A percentile compares a stretch with the other conserved stretches of the same genome.
These are phyloP conservation scores for Asteroscopus sphinx DNA, from an alignment of 2,888 invertebrate species.

Conservation along the genomic window DNA sequence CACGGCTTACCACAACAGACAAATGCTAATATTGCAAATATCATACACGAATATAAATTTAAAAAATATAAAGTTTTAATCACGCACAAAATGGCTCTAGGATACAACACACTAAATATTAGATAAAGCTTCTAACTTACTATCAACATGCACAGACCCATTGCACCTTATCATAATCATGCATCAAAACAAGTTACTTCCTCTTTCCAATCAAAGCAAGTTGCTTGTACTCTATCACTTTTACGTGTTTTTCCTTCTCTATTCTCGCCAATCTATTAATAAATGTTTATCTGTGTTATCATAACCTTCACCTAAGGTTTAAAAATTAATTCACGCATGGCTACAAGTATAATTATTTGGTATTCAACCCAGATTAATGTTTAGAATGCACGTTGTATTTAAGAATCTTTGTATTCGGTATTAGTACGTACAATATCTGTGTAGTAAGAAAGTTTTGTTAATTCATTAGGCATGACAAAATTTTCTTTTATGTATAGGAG, in stretches of 20 bases:
- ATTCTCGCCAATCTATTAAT: conserved; percentile 72
- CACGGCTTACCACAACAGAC: conserved; percentile 54
- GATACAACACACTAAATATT: conserved; percentile 65
- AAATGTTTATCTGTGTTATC: conserved; percentile 78
- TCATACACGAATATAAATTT: conserved; percentile 28
- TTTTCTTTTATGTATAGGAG: conserved; percentile 68
- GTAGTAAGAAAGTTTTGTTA: conserved; percentile 78
- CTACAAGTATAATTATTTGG: conserved; percentile 80
- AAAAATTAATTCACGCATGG: conserved; percentile 83
- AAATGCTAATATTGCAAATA: conserved; percentile 39
- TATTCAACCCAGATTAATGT: conserved; percentile 82
- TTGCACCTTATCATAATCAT: conserved; percentile 80
- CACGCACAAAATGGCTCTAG: conserved; percentile 86
- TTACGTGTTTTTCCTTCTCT: conserved; percentile 74
- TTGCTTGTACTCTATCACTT: conserved; percentile 73
- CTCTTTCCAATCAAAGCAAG: conserved; percentile 68
- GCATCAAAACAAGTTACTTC: conserved; percentile 75
- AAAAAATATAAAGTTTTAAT: conserved; percentile 44
- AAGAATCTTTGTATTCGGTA: conserved; percentile 73
- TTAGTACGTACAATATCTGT: conserved; percentile 77
- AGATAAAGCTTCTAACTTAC: conserved; percentile 73
- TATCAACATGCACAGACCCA: conserved; percentile 75
- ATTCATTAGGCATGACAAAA: conserved; percentile 82
- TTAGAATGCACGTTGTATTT: conserved; percentile 89
- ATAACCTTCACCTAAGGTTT: conserved; percentile 74